Evolutionary conservation across 2,113 vertebrate genomes (phyloP).

Genomic region (Tragelaphus buxtoni): DNA sequence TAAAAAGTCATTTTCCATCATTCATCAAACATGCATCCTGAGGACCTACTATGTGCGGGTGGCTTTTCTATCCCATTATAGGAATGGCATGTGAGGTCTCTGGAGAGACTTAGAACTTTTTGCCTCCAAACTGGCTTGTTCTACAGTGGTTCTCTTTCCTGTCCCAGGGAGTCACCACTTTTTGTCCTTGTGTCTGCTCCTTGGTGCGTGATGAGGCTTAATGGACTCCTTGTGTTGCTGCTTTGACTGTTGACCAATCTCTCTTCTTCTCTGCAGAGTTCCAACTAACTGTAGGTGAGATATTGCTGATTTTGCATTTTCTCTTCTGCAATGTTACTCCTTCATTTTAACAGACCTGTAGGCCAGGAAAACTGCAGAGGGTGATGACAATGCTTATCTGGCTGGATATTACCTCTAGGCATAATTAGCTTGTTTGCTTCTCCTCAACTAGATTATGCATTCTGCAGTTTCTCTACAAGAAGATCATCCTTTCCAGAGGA

Average conservation of each 20-base stretch:
- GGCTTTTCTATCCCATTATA: background rate
- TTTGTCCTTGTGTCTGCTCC: background rate
- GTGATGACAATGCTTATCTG: background rate
- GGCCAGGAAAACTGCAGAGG: background rate
- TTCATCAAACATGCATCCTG: fast-evolving
- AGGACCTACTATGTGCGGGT: background rate
- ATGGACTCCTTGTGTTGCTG: background rate
- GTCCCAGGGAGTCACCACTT: background rate
- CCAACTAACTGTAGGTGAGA: background rate
- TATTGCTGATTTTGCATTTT: background rate
- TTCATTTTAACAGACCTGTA: background rate
- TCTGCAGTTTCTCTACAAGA: background rate
- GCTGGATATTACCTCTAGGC: background rate
- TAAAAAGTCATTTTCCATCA: background rate
- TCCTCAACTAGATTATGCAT: background rate
- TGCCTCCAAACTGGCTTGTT: background rate
- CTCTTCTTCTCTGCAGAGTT: background rate
- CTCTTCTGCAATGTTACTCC: background rate
- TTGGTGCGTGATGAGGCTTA: background rate
- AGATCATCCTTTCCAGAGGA: background rate
- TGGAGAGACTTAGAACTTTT: background rate
- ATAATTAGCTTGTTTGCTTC: background rate
- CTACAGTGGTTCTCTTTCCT: background rate
- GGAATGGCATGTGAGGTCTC: fast-evolving
- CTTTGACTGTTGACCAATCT: background rate